Conservation (phyloP, 2,888 invertebrate species). For the Platerodrilus igneus region DNA sequence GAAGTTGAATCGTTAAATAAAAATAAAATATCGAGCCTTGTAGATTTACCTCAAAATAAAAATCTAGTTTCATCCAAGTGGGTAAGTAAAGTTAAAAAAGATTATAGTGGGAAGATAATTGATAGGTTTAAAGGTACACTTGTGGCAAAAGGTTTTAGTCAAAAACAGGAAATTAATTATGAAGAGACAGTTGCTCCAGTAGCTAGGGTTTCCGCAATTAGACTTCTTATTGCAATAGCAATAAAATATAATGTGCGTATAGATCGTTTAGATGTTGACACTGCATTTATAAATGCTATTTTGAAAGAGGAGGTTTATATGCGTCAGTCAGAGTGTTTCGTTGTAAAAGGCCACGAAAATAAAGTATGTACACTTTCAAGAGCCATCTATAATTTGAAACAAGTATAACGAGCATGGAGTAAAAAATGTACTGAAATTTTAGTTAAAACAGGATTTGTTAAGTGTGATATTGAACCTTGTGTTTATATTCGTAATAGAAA, state of each 20-base stretch:
- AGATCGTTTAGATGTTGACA: background rate
- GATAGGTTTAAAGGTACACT: background rate
- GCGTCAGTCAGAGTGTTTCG: no score
- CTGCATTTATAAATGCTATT: no score
- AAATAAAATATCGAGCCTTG: slow-evolving; percentile 1
- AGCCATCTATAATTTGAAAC: background rate
- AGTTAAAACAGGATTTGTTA: no score
- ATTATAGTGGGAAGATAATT: background rate
- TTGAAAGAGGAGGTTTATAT: no score
- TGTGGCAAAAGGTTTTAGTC: no score
- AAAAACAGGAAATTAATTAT: no score
- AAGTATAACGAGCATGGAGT: no score
- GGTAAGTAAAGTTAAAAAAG: background rate
- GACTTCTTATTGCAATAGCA: background rate
- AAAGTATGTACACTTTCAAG: background rate
- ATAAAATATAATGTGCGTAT: slow-evolving; percentile 1
- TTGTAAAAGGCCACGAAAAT: no score
- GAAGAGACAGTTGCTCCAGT: no score
- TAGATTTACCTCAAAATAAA: slow-evolving; percentile 1
- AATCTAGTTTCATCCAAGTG: background rate
- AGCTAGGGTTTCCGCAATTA: background rate
- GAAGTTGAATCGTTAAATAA: background rate
- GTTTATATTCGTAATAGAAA: background rate
- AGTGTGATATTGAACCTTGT: background rate
- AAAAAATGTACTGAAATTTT: background rate